Evolutionary conservation across 2,888 invertebrate species (phyloP).

Genomic region (Heliconius hortense): DNA sequence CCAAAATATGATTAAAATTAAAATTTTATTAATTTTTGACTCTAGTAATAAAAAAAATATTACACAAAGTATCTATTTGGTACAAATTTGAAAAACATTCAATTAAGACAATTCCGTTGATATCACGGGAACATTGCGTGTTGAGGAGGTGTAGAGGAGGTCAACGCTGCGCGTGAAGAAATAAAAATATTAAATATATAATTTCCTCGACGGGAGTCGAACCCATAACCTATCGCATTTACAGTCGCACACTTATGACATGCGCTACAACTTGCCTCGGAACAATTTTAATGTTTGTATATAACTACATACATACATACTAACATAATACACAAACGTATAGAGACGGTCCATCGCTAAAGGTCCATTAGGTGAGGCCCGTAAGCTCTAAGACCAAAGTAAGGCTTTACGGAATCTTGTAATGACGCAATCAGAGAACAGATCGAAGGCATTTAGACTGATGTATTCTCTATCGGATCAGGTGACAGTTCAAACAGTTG

Average conservation of each 20-base stretch:
- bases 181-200: neutral
- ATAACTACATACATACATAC: neutral
- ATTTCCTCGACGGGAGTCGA: neutral
- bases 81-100: too few species aligned
- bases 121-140: too few species aligned
- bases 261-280: too few species aligned
- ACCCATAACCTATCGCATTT: neutral
- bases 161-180: neutral
- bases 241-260: neutral
- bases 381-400: conserved; percentile 8
- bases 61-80: too few species aligned
- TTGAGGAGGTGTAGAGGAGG: neutral
- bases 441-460: conserved; percentile 26
- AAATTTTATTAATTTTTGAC: too few species aligned
- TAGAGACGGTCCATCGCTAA: neutral
- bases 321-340: neutral
- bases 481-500: conserved; percentile 15
- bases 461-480: conserved; percentile 7
- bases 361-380: conserved; percentile 16
- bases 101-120: too few species aligned
- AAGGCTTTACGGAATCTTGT: conserved; percentile 19
- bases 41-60: too few species aligned
- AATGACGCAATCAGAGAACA: conserved; percentile 28
- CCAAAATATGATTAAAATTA: too few species aligned
- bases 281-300: neutral